A percentile compares a stretch with the other conserved stretches of the same genome.
Conservation (phyloP, 2,113 vertebrate genomes). For the Colossoma macropomum region DNA sequence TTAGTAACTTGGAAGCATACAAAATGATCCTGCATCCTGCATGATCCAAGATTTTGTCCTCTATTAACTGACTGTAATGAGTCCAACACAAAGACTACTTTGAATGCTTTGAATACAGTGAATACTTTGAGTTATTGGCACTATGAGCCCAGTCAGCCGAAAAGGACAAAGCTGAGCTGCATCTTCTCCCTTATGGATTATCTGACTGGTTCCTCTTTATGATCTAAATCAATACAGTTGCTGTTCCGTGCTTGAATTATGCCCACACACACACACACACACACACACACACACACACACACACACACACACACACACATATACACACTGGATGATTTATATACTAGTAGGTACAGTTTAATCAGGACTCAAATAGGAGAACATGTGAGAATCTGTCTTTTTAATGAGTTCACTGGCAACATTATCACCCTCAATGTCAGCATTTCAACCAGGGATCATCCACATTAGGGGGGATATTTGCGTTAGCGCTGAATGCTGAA, state of each 20-base stretch:
- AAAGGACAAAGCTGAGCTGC: neutral
- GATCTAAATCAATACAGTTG: neutral
- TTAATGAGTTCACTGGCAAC: neutral
- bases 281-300: neutral
- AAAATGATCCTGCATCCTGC: neutral
- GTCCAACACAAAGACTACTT: neutral
- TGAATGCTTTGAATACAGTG: constrained; percentile 13
- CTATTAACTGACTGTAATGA: neutral
- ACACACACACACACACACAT: neutral
- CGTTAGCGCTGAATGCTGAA: neutral
- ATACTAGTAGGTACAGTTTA: neutral
- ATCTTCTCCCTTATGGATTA: neutral
- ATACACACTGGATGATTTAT: neutral
- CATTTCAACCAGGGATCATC: neutral
- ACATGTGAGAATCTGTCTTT: neutral
- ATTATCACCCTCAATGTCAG: neutral
- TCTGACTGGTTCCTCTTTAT: constrained; percentile 1
- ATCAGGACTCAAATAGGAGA: neutral
- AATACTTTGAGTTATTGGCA: neutral
- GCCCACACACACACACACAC: too few relatives aligned
- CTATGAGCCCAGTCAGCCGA: neutral
- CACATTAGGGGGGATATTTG: neutral
- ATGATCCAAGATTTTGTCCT: neutral
- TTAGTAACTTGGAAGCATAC: neutral
- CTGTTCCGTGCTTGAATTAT: neutral